Evolutionary conservation across 2,797 vertebrate species (phyloP).

Genomic region (Peromyscus aztecus): DNA sequence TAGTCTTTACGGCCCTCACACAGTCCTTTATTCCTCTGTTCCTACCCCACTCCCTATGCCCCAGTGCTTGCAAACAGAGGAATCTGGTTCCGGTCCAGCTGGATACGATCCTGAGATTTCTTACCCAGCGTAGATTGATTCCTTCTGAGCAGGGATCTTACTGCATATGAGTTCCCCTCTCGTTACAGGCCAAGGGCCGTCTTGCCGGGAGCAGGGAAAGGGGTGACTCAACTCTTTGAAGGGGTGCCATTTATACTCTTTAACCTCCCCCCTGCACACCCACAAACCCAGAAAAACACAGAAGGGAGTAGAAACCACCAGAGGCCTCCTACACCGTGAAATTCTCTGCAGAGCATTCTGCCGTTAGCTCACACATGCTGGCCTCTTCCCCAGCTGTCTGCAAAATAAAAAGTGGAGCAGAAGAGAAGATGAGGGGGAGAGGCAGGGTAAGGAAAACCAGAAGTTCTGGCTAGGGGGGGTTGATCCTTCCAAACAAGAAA

Average conservation of each 20-base stretch:
- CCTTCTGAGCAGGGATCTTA: not conserved
- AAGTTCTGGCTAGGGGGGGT: conserved; percentile 16
- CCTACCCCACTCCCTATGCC: not conserved
- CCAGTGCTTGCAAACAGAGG: conserved; percentile 7
- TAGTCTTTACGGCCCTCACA: not conserved
- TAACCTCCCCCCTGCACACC: not conserved
- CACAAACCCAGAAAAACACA: not conserved
- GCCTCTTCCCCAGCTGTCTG: conserved; percentile 29
- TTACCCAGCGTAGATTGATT: not conserved
- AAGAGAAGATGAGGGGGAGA: not conserved
- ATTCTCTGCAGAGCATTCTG: not conserved
- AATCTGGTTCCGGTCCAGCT: not conserved
- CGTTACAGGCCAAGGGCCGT: not conserved
- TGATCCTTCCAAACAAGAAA: conserved; percentile 38
- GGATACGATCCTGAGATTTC: conserved; percentile 30
- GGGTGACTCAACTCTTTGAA: conserved; percentile 9
- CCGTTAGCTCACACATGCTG: not conserved
- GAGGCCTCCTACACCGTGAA: not conserved
- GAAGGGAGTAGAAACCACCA: not conserved
- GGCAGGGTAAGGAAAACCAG: not conserved
- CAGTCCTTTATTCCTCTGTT: not conserved
- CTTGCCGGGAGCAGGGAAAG: not conserved
- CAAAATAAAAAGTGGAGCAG: conserved; percentile 33
- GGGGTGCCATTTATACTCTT: conserved; percentile 20
- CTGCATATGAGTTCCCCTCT: not conserved